Conservation (phyloP, 2,113 vertebrate genomes). For the Hipposideros armiger region DNA sequence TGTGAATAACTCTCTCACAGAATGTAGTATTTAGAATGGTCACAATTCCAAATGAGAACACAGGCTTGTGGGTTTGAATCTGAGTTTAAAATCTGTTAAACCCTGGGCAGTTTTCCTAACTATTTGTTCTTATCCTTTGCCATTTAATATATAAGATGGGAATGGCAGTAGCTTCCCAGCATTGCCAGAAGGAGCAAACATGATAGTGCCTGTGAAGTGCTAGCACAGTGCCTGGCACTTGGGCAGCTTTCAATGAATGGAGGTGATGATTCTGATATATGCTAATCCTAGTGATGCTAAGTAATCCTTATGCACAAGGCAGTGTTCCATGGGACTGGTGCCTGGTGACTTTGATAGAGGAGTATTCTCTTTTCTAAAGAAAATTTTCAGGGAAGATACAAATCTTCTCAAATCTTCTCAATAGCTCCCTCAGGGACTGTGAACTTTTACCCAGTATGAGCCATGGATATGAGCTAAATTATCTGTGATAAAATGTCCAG, state of each 20-base stretch:
- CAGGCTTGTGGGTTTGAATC: background rate
- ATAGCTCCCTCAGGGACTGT: background rate
- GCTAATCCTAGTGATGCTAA: background rate
- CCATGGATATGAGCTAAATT: background rate
- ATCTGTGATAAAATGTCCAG: constrained; percentile 46
- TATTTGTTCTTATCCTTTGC: background rate
- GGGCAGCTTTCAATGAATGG: background rate
- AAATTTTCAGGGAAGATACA: background rate
- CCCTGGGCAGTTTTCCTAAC: background rate
- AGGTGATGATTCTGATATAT: background rate
- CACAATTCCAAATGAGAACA: background rate
- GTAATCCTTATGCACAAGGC: background rate
- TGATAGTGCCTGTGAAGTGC: background rate
- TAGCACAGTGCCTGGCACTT: background rate
- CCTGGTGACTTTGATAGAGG: background rate
- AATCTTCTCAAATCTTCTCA: background rate
- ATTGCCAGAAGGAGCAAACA: background rate
- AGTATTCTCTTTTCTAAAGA: background rate
- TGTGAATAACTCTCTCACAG: constrained; percentile 16
- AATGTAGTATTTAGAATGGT: background rate
- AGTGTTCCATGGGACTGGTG: background rate
- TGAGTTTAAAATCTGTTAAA: background rate
- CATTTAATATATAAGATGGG: background rate
- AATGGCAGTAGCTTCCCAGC: background rate
- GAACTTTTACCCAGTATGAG: background rate